Percentiles rank a stretch among this genome's conserved stretches.
Conservation (phyloP, 1,140 invertebrate genomes). For the Caenorhabditis briggsae region DNA sequence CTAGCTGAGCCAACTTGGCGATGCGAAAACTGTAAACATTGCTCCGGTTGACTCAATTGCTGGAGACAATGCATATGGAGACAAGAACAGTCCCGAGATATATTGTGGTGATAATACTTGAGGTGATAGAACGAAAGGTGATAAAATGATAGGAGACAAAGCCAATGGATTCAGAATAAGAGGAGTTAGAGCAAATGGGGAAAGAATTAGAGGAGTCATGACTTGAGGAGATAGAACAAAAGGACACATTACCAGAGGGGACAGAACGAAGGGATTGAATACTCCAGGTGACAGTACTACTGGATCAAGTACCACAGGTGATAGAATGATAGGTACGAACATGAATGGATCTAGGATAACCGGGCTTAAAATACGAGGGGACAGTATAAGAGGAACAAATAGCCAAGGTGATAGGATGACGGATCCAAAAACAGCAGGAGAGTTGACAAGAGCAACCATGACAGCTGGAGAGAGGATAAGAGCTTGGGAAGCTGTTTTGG, state of each 20-base stretch:
- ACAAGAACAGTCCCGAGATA: slow-evolving; percentile 64
- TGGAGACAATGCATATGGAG: slow-evolving; percentile 64
- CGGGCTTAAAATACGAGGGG: slow-evolving; percentile 68
- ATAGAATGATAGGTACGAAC: slow-evolving; percentile 64
- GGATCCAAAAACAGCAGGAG: not conserved
- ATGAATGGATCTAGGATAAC: slow-evolving; percentile 65
- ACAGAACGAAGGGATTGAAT: slow-evolving; percentile 58
- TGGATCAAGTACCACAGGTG: slow-evolving; percentile 52
- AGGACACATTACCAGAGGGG: slow-evolving; percentile 57
- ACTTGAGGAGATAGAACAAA: slow-evolving; percentile 60
- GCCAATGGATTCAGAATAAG: slow-evolving; percentile 57
- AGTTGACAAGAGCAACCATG: slow-evolving; percentile 6
- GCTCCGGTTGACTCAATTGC: slow-evolving; percentile 66
- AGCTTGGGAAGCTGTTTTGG: slow-evolving; percentile 54
- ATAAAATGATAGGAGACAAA: slow-evolving; percentile 64
- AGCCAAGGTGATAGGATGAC: slow-evolving; percentile 56
- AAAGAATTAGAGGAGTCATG: slow-evolving; percentile 64
- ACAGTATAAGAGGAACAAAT: slow-evolving; percentile 72
- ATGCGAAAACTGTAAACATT: slow-evolving; percentile 68
- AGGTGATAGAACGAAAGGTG: slow-evolving; percentile 68
- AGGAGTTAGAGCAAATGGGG: slow-evolving; percentile 66
- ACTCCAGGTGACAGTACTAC: slow-evolving; percentile 45
- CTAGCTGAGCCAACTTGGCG: slow-evolving; percentile 72
- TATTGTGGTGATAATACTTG: slow-evolving; percentile 65
- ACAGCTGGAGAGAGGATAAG: slow-evolving; percentile 62